Conservation (phyloP, 2,113 vertebrate genomes). For the Panthera leo region DNA sequence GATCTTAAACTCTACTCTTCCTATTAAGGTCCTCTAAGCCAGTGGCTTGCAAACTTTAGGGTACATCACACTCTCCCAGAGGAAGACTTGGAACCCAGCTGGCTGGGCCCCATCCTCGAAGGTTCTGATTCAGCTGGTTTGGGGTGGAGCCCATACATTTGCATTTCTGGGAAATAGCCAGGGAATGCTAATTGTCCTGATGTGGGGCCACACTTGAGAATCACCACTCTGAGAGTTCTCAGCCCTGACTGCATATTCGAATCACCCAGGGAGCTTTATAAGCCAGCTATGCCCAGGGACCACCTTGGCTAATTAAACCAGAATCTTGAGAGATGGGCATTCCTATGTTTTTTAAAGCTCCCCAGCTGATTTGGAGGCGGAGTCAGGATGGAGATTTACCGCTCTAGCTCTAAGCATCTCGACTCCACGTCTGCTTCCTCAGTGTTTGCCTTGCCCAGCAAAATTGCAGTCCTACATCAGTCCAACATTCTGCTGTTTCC, state of each 20-base stretch:
- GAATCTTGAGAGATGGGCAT: background rate
- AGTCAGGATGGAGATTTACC: background rate
- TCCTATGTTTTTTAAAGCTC: background rate
- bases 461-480: background rate
- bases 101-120: background rate
- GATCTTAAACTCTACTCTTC: background rate
- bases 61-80: background rate
- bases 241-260: background rate
- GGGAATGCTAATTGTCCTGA: rapidly evolving
- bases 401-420: background rate
- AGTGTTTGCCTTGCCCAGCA: background rate
- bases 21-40: background rate
- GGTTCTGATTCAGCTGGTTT: background rate
- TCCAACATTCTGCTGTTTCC: background rate
- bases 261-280: background rate
- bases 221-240: background rate
- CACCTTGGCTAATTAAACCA: background rate
- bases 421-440: background rate
- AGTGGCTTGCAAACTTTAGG: background rate
- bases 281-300: background rate
- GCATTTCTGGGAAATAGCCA: background rate
- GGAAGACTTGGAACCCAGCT: background rate
- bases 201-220: background rate
- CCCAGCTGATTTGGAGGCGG: background rate
- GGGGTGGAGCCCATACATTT: background rate